Base-by-base conservation (phyloP, 1,140 invertebrate genomes). In the Danaus plexippus region DNA sequence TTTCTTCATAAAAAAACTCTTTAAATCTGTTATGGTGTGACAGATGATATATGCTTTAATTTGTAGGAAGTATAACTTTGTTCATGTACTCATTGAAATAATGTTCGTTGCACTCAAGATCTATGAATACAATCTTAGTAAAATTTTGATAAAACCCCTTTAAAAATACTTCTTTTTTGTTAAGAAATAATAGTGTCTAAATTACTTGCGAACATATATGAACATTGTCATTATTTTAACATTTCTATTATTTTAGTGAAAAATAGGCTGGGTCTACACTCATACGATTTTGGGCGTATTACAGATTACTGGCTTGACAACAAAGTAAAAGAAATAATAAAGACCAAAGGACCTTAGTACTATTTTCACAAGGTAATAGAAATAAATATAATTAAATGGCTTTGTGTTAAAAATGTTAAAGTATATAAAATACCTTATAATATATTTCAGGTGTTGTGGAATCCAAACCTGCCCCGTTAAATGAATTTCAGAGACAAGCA, bases 291-390 rank as follows among this genome's bases (percentile, higher is more conserved):
- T 59, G 54, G 64, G 67, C 60, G 71, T 66, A 46, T 63, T 11
- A 67, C 64, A 47, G 64, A 66, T 57, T 73, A 67, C 53, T 61
- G 46, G 52, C 54, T 64, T 43, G 59, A 65, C 42, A 47, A 50
- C 18, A 58, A 63, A 57, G 43, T 59, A 43, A 60, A 60, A 32
- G 18, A 58, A 46, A 56, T 57, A 12, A 55, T 43, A 41, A 48
- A 46, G 43, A 48, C 52, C 18, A 43, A 57, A 50, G 49, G 55
- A 22, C 13, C 53, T 59, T 58, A 64, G 66, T 63, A 66, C 66
- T 47, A 61, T 60, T 68, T 73, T 67, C 63, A 65, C 66, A 64
- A 73, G 64, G 65, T 73, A 73, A 71, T 69, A 67, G 61, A 62
- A 58, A 46, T 52, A 47, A n/a, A 12, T 43, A 43, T 54, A 45